Conservation (phyloP, 2,113 vertebrate species). For the Conger conger region DNA sequence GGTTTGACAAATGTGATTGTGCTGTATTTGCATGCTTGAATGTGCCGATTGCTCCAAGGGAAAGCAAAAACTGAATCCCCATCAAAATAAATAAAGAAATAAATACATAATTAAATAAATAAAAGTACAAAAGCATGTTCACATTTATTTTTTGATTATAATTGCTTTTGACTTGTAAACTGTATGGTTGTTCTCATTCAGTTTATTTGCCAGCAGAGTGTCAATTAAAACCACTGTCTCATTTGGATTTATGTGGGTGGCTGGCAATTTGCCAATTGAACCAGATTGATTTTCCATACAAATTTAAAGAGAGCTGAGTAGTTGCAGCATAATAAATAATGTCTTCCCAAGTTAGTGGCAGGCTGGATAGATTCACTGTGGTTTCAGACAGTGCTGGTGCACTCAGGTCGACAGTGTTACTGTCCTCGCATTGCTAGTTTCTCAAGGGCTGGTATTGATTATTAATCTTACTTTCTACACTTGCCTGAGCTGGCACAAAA, state of each 20-base stretch:
- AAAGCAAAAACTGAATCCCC: constrained; percentile 26
- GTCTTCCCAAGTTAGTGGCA: neutral
- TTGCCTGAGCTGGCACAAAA: constrained; percentile 1
- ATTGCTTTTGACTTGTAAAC: constrained; percentile 40
- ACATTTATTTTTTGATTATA: constrained; percentile 28
- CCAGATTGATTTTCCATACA: constrained; percentile 31
- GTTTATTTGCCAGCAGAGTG: constrained; percentile 32
- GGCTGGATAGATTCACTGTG: constrained; percentile 18
- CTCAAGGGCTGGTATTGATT: constrained; percentile 6
- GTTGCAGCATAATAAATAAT: constrained; percentile 24
- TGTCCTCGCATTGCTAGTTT: neutral
- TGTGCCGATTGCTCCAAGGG: constrained; percentile 11
- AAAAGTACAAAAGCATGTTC: neutral
- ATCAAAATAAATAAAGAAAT: neutral
- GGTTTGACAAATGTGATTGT: constrained; percentile 23
- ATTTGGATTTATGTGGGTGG: constrained; percentile 29
- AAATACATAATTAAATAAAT: neutral
- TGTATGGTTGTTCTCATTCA: constrained; percentile 25
- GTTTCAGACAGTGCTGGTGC: rapidly evolving
- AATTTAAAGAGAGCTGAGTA: constrained; percentile 22
- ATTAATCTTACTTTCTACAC: constrained; percentile 10
- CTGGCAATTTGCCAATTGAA: constrained; percentile 34
- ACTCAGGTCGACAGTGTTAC: neutral
- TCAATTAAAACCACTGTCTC: constrained; percentile 30
- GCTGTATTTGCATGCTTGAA: constrained; percentile 27